Conservation (phyloP, 2,113 vertebrate genomes). For the Lontra canadensis region DNA sequence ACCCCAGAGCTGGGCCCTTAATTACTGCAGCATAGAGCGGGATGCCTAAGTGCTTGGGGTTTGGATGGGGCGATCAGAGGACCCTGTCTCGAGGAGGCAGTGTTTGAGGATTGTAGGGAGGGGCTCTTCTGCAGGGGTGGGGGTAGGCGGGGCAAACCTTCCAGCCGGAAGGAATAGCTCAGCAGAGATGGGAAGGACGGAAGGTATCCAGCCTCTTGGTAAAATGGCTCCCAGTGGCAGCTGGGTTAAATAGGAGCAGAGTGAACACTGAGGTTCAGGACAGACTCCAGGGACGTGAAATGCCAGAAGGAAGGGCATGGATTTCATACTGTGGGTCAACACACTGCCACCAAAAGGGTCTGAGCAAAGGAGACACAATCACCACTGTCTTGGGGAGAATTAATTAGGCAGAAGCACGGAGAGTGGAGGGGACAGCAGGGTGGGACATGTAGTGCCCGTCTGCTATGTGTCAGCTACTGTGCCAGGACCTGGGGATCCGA, state of each 20-base stretch:
- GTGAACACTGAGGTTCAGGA: background rate
- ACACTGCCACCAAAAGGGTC: background rate
- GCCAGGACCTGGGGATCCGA: background rate
- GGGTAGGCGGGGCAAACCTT: background rate
- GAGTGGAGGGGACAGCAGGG: background rate
- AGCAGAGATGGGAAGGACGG: background rate
- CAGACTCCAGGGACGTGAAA: background rate
- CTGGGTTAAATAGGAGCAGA: background rate
- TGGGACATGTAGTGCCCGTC: background rate
- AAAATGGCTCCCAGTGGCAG: background rate
- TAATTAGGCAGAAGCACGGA: accelerated
- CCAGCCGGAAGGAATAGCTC: background rate
- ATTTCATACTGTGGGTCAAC: background rate
- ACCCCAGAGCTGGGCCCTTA: background rate
- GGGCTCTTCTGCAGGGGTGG: background rate
- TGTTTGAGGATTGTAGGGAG: background rate
- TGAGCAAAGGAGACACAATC: background rate
- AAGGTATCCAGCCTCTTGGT: background rate
- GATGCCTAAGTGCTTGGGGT: accelerated
- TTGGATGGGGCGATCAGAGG: background rate
- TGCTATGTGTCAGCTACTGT: too few relatives aligned
- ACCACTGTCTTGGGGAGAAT: background rate
- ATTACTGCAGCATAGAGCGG: background rate
- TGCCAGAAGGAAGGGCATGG: too few relatives aligned
- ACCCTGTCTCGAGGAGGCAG: background rate